phyloP scores from a whole-genome alignment of 2,113 vertebrate genomes.

The Platichthys stellatus region DNA sequence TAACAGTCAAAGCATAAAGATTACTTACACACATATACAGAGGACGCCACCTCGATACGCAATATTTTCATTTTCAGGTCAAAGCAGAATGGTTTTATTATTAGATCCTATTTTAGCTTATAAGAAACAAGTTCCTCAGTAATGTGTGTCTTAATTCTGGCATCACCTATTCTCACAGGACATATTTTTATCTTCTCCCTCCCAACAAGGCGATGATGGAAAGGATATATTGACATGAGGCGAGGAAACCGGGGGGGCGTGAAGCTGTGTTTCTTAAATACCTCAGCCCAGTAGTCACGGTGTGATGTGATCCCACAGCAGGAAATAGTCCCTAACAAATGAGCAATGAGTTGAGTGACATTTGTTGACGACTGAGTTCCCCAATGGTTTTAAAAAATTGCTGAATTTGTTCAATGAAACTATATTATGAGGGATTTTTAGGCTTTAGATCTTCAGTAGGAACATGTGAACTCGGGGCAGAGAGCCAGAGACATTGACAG shows the following conservation, averaged over 20 bases:
- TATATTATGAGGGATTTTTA: not conserved
- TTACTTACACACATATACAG: conserved; percentile 60
- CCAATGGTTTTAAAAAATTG: not conserved
- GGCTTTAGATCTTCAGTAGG: no score
- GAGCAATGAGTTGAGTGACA: not conserved
- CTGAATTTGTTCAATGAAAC: no score
- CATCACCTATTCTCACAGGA: conserved; percentile 22
- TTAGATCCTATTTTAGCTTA: not conserved
- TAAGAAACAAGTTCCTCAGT: conserved; percentile 32
- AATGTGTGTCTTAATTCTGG: conserved; percentile 20
- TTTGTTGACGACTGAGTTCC: not conserved
- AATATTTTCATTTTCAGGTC: conserved; percentile 43
- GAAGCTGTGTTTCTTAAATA: conserved; percentile 6
- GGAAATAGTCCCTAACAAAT: not conserved
- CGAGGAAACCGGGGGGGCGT: conserved; percentile 15
- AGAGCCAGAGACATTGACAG: not conserved
- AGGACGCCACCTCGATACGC: conserved; percentile 25
- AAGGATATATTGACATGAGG: conserved; percentile 21
- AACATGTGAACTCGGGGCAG: not conserved
- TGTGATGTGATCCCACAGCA: not conserved
- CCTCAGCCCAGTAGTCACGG: not conserved
- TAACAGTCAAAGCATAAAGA: conserved; percentile 17
- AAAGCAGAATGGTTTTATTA: conserved; percentile 37
- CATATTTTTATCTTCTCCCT: conserved; percentile 22
- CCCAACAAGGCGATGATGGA: conserved; percentile 17